Percentiles rank a stretch among this genome's conserved stretches.
These are phyloP conservation scores for Clarias pachynema DNA, from an alignment of 2,797 vertebrate genomes.

Conservation along the genomic window DNA sequence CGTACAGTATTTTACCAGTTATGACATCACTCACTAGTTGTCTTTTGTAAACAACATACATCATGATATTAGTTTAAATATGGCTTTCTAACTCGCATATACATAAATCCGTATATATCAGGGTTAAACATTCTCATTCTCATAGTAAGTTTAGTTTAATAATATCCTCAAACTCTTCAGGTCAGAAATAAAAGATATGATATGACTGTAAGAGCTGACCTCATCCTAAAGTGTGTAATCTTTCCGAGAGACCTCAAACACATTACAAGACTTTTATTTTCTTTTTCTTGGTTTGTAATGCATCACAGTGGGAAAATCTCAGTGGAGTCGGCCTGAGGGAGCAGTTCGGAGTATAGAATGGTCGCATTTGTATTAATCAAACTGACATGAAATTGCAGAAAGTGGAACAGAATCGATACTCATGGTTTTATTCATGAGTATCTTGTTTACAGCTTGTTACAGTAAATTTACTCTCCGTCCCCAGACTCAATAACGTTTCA, in stretches of 20 bases:
- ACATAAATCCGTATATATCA: not conserved
- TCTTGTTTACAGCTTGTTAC: slow-evolving; percentile 46
- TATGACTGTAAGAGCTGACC: not conserved
- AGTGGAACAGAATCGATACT: slow-evolving; percentile 28
- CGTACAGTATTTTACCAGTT: not conserved
- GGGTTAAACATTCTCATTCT: not conserved
- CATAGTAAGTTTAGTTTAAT: not conserved
- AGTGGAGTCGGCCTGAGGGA: slow-evolving; percentile 25
- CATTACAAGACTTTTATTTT: not conserved
- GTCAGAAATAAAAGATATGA: not conserved
- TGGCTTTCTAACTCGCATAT: not conserved
- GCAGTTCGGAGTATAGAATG: slow-evolving; percentile 28
- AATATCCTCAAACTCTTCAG: not conserved
- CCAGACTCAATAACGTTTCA: slow-evolving; percentile 29
- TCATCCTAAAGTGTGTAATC: not conserved
- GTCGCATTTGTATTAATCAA: slow-evolving; percentile 38
- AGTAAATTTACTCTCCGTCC: slow-evolving; percentile 35
- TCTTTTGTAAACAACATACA: not conserved
- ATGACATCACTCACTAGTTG: not conserved
- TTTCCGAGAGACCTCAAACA: not conserved
- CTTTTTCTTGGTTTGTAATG: slow-evolving; percentile 12
- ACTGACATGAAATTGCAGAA: slow-evolving; percentile 18
- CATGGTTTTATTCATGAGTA: slow-evolving; percentile 41
- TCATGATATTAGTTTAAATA: not conserved
- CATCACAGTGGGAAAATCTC: slow-evolving; percentile 12